Conservation (phyloP, 2,797 vertebrate species). For the Dendrocincla tyrannina region DNA sequence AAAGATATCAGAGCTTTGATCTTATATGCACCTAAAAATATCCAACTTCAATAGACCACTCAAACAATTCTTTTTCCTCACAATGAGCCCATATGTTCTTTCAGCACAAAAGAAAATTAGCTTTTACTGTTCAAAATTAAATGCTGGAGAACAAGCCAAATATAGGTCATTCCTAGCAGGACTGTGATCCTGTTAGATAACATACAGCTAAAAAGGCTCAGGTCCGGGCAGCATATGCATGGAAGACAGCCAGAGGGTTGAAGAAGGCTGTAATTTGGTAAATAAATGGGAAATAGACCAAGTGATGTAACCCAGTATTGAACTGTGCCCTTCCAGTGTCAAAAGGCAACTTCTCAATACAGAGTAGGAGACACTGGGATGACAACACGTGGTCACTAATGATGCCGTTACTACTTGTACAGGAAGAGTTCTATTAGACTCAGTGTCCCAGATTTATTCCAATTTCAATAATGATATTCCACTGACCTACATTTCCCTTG, state of each 20-base stretch:
- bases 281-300: not conserved
- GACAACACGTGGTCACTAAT: not conserved
- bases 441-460: slow-evolving; percentile 7
- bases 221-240: not conserved
- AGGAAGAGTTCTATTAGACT: not conserved
- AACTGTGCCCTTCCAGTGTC: not conserved
- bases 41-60: slow-evolving; percentile 56
- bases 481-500: slow-evolving; percentile 45
- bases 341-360: not conserved
- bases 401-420: not conserved
- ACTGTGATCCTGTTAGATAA: slow-evolving; percentile 38
- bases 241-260: not conserved
- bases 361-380: not conserved
- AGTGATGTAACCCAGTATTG: not conserved
- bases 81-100: slow-evolving; percentile 50
- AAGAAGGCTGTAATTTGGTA: not conserved
- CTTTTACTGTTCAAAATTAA: slow-evolving; percentile 55
- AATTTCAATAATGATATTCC: slow-evolving; percentile 46
- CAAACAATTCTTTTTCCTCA: slow-evolving; percentile 54
- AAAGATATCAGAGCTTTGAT: slow-evolving; percentile 69
- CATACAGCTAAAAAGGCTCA: not conserved
- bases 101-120: slow-evolving; percentile 57
- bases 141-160: slow-evolving; percentile 44
- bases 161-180: slow-evolving; percentile 40
- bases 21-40: slow-evolving; percentile 58